Conservation (phyloP, 2,888 invertebrate species). For the Pycnomerus fuliginosus region DNA sequence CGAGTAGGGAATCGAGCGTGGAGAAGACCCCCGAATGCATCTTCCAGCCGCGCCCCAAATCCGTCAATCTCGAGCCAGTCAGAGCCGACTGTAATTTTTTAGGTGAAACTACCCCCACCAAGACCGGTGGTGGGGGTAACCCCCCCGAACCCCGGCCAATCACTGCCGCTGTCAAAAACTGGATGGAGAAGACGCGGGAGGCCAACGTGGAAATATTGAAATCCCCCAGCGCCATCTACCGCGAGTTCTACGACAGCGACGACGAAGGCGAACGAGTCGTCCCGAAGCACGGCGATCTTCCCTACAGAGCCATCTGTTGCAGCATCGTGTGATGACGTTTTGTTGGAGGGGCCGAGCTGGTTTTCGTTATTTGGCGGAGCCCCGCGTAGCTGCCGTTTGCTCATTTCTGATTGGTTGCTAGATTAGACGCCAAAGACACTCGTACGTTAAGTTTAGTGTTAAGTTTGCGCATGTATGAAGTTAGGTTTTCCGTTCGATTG, state of each 20-base stretch:
- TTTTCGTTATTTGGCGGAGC: constrained; percentile 27
- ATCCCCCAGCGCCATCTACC: constrained; percentile 47
- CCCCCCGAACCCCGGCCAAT: constrained; percentile 45
- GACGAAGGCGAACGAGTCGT: constrained; percentile 27
- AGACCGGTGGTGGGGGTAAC: constrained; percentile 7
- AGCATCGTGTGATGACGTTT: constrained; percentile 44
- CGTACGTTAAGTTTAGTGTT: constrained; percentile 20
- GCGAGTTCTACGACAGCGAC: constrained; percentile 39
- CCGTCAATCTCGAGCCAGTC: constrained; percentile 14
- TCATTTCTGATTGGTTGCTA: constrained; percentile 10
- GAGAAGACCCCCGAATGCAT: constrained; percentile 41
- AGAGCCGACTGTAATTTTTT: constrained; percentile 21
- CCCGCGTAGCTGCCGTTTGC: constrained; percentile 12
- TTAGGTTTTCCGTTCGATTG: constrained; percentile 26
- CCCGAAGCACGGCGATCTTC: constrained; percentile 43
- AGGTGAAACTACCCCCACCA: constrained; percentile 16
- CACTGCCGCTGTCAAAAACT: constrained; percentile 61
- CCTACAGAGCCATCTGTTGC: constrained; percentile 51
- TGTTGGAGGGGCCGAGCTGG: constrained; percentile 3
- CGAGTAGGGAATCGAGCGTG: constrained; percentile 26
- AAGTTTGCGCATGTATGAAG: constrained; percentile 31
- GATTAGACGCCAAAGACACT: constrained; percentile 13
- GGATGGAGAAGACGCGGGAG: constrained; percentile 56
- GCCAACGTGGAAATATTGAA: constrained; percentile 50
- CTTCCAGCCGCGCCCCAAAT: too few species aligned